Percentiles rank a stretch among this genome's conserved stretches.
These are phyloP conservation scores for Periophthalmus magnuspinnatus DNA, from an alignment of 2,797 vertebrate species.

Conservation along the genomic window DNA sequence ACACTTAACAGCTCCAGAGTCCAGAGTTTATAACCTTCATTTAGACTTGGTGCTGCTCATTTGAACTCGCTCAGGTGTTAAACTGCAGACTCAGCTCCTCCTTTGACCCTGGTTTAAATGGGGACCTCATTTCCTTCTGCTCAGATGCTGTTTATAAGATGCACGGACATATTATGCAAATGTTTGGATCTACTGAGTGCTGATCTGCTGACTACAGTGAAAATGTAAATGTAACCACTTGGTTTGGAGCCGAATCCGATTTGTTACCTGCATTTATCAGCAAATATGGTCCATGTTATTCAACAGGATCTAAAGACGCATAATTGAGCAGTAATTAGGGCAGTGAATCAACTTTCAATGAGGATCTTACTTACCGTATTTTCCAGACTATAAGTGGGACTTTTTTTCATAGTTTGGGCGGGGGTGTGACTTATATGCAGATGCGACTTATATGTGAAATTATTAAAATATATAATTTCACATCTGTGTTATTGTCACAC, in stretches of 20 bases:
- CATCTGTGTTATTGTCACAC: too few relatives aligned
- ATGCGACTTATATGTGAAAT: too few relatives aligned
- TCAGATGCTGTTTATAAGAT: slow-evolving; percentile 1
- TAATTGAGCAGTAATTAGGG: too few relatives aligned
- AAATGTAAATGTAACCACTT: background rate
- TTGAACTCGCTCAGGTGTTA: slow-evolving; percentile 46
- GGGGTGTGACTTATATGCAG: too few relatives aligned
- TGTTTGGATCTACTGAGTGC: background rate
- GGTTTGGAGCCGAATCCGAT: background rate
- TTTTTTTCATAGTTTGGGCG: too few relatives aligned
- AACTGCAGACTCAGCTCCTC: slow-evolving; percentile 56
- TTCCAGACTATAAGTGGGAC: too few relatives aligned
- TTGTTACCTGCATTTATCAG: background rate
- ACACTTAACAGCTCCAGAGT: background rate
- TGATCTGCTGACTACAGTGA: background rate
- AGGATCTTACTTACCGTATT: too few relatives aligned
- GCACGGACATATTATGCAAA: background rate
- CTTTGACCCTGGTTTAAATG: slow-evolving; percentile 35
- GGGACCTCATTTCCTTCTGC: slow-evolving; percentile 4
- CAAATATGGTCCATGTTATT: background rate
- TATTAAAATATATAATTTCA: too few relatives aligned
- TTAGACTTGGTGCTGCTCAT: slow-evolving; percentile 4
- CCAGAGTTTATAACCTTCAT: background rate
- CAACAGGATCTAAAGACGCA: too few relatives aligned
- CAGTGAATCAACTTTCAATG: too few relatives aligned